phyloP scores from a whole-genome alignment of 2,797 vertebrate genomes.

The Enteromius viviparus region DNA sequence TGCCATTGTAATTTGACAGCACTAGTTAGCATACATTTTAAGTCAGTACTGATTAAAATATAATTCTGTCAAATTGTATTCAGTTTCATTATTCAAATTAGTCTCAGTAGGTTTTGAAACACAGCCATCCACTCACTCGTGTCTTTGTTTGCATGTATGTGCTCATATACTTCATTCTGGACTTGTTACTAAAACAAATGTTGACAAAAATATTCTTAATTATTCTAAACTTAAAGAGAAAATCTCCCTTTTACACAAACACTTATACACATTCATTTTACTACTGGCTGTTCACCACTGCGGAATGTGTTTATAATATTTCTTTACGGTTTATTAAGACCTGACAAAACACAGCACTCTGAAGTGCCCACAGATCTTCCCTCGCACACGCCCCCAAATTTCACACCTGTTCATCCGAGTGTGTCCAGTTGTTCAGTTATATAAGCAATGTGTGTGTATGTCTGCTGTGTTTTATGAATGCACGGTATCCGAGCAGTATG shows the following conservation, averaged over 20 bases:
- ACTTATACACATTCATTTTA: slow-evolving; percentile 49
- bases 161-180: not conserved
- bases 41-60: not conserved
- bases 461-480: slow-evolving; percentile 13
- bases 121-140: not conserved
- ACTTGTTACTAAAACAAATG: not conserved
- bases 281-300: slow-evolving; percentile 54
- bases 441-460: slow-evolving; percentile 51
- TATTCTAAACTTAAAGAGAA: slow-evolving; percentile 30
- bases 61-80: not conserved
- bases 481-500: not conserved
- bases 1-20: too few species aligned
- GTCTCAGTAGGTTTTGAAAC: not conserved
- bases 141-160: slow-evolving; percentile 7
- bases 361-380: slow-evolving; percentile 54
- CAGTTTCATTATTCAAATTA: not conserved
- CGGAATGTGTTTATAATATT: slow-evolving; percentile 74
- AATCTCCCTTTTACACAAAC: slow-evolving; percentile 35
- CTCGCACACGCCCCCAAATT: slow-evolving; percentile 44
- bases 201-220: slow-evolving; percentile 13
- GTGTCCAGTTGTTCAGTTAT: slow-evolving; percentile 35
- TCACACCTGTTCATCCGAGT: slow-evolving; percentile 58
- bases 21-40: not conserved
- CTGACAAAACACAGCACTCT: slow-evolving; percentile 63
- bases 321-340: slow-evolving; percentile 68